Conservation (phyloP, 2,888 invertebrate genomes). For the Rosalia funebris region DNA sequence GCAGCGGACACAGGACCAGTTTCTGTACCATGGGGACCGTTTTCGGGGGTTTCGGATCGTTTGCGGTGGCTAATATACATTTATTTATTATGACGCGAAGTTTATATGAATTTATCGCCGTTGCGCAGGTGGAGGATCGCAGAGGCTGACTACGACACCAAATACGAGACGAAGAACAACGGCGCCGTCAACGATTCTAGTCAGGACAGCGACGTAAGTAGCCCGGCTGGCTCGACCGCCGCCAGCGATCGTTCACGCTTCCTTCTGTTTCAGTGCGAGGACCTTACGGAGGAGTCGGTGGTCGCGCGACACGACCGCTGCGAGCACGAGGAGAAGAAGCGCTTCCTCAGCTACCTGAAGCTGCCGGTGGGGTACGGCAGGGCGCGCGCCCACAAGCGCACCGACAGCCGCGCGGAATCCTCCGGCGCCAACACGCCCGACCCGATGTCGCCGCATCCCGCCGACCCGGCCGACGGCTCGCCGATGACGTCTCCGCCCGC, state of each 20-base stretch:
- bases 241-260: neutral
- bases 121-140: slow-evolving; percentile 80
- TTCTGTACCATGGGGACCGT: too few species aligned
- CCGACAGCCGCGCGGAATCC: slow-evolving; percentile 75
- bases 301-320: slow-evolving; percentile 78
- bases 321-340: slow-evolving; percentile 83
- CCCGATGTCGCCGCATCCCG: slow-evolving; percentile 69
- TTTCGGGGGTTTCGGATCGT: too few species aligned
- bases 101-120: too few species aligned
- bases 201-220: slow-evolving; percentile 68
- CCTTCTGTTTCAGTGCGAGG: slow-evolving; percentile 71
- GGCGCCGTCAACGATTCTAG: slow-evolving; percentile 67
- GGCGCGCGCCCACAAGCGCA: slow-evolving; percentile 72
- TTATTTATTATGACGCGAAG: too few species aligned
- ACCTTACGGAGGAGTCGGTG: slow-evolving; percentile 81
- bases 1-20: too few species aligned
- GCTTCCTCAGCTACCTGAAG: slow-evolving; percentile 72
- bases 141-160: slow-evolving; percentile 67
- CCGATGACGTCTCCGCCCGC: slow-evolving; percentile 66
- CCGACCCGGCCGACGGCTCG: slow-evolving; percentile 60
- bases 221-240: neutral
- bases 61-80: too few species aligned
- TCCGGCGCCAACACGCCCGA: slow-evolving; percentile 82
- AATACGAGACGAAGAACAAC: slow-evolving; percentile 63
- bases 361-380: slow-evolving; percentile 62